A percentile compares a stretch with the other conserved stretches of the same genome.
Evolutionary conservation across 2,113 vertebrate species (phyloP).

Genomic region (Tachysurus vachellii): DNA sequence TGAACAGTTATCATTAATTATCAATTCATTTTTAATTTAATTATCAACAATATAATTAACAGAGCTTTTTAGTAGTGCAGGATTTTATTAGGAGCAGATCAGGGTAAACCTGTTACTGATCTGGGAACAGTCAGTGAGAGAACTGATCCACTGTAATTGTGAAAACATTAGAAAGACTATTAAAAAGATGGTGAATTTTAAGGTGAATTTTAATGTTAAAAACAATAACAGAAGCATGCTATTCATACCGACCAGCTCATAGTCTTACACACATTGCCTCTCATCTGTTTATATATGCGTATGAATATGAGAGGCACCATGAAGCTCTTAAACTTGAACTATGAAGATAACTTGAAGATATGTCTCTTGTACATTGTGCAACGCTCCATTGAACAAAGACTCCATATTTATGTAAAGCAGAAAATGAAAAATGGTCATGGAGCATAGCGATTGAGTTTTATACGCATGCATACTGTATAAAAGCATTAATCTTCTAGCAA

Average conservation of each 20-base stretch:
- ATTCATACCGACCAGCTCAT: conserved; percentile 47
- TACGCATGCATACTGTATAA: conserved; percentile 19
- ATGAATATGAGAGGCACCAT: not conserved
- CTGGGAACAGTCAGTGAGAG: conserved; percentile 35
- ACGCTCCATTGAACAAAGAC: not conserved
- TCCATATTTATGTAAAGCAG: not conserved
- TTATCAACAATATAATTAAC: no score
- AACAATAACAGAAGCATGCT: conserved; percentile 35
- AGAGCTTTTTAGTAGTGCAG: no score
- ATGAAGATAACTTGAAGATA: no score
- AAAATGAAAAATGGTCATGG: not conserved
- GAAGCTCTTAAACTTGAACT: not conserved
- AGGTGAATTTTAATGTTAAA: conserved; percentile 43
- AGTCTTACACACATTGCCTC: conserved; percentile 25
- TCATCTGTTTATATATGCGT: conserved; percentile 41
- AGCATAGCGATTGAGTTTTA: conserved; percentile 5
- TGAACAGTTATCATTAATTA: no score
- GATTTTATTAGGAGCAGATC: not conserved
- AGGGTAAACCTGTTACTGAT: conserved; percentile 32
- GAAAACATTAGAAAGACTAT: conserved; percentile 39
- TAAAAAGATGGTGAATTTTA: conserved; percentile 59
- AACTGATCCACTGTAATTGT: conserved; percentile 49
- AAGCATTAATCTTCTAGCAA: conserved; percentile 25
- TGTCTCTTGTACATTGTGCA: not conserved
- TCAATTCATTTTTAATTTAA: not conserved